Base-by-base conservation (phyloP, 1,140 invertebrate genomes). In the Anastatus disparis region DNA sequence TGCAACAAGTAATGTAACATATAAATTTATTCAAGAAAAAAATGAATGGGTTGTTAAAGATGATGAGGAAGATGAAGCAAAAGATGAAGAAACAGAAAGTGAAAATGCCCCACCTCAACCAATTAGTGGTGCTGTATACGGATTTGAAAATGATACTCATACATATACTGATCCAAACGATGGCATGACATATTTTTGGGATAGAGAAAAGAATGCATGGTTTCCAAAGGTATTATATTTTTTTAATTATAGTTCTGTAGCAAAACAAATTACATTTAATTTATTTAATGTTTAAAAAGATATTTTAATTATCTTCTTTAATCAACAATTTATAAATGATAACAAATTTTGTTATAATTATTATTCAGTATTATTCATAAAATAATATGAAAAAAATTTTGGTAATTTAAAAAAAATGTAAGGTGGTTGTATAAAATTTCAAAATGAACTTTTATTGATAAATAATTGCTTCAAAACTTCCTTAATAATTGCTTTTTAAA, bases 141-240 rank as follows among this genome's bases (percentile, higher is more conserved):
- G 90, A 55, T 93, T 90, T 85, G 91, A 94, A 83, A 89, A 93
- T 80, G 90, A 93, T 75, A 91, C 91, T 38, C 92, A 93, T 74
- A 92, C 91, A 6, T 96, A 95, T 74, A 93, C 90, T 15, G 96
- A 98, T 84, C 86, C 91, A 69, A 85, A 78, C 53, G 96, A 98
- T 90, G 95, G 95, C 3, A 92, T 92, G 9, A 90, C 93, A 63
- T 97, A 92, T 84, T 92, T 98, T 80, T 99, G 95, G 95, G 96
- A 99, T 86, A 87, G 87, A 56, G 89, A 91, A 38, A 97, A 95
- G 83, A 93, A 91, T 77, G 96, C 96, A 7, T 99, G 96, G 95
- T 96, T 98, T 88, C 97, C 97, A 22, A 97, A 97, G 90, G 91
- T 90, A 75, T 55, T 22, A 44, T 26, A 20, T 38, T 15, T 17